A percentile compares a stretch with the other conserved stretches of the same genome.
These are phyloP conservation scores for Amblyjoppa proteus DNA, from an alignment of 2,888 invertebrate species.

Conservation along the genomic window DNA sequence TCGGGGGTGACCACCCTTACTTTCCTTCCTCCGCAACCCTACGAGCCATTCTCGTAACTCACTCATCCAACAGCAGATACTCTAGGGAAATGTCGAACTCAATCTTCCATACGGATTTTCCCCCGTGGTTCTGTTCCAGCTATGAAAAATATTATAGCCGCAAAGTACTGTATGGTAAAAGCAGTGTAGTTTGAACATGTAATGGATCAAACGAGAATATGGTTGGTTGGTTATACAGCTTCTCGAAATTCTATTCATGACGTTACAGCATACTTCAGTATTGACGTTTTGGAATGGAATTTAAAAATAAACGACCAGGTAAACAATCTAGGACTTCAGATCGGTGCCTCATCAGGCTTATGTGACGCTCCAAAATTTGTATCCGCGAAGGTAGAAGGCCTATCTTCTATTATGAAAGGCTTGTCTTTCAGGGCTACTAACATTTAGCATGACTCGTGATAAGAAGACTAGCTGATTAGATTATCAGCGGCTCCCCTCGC, in stretches of 20 bases:
- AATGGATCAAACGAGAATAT: constrained; percentile 16
- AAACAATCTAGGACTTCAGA: background rate
- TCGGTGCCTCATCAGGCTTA: no score
- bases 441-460: constrained; percentile 54
- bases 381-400: background rate
- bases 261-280: background rate
- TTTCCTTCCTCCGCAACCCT: constrained; percentile 8
- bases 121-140: background rate
- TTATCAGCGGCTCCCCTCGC: constrained; percentile 64
- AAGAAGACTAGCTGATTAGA: constrained; percentile 65
- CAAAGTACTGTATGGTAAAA: background rate
- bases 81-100: constrained; percentile 18
- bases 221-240: background rate
- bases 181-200: constrained; percentile 5
- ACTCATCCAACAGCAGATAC: constrained; percentile 29
- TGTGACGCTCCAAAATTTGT: background rate
- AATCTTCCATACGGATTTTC: constrained; percentile 33
- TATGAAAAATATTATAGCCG: constrained; percentile 1
- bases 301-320: background rate
- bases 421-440: constrained; percentile 30
- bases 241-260: background rate
- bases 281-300: background rate
- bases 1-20: constrained; percentile 20
- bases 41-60: constrained; percentile 48
- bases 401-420: background rate